Evolutionary conservation across 2,888 invertebrate genomes (phyloP).

Genomic region (Aquatica leii): DNA sequence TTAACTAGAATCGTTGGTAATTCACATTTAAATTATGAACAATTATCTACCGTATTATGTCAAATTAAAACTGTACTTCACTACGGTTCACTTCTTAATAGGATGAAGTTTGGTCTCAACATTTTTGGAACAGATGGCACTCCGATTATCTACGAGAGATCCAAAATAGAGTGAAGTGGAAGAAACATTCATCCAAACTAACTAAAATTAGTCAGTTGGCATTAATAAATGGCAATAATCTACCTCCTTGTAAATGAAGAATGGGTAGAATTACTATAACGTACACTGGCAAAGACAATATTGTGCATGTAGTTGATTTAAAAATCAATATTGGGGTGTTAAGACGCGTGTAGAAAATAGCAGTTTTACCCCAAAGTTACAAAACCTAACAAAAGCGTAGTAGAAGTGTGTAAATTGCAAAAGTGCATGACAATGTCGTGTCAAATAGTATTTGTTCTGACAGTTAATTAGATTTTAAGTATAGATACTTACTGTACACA

Average conservation of each 20-base stretch:
- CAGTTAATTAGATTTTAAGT: no score
- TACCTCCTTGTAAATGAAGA: conserved; percentile 4
- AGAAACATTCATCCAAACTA: neutral
- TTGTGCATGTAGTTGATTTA: conserved; percentile 8
- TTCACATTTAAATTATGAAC: conserved; percentile 50
- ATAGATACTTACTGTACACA: no score
- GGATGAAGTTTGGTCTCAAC: conserved; percentile 41
- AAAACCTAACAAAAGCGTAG: neutral
- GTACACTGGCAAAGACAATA: conserved; percentile 16
- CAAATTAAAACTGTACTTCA: conserved; percentile 51
- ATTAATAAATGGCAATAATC: neutral
- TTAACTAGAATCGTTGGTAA: conserved; percentile 44
- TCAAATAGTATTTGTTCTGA: no score
- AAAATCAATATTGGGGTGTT: conserved; percentile 12
- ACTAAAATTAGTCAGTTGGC: neutral
- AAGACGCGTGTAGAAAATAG: no score
- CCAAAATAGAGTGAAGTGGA: conserved; percentile 41
- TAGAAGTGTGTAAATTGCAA: neutral
- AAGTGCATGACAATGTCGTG: no score
- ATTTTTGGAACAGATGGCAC: conserved; percentile 46
- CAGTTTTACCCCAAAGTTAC: no score
- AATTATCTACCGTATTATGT: conserved; percentile 40
- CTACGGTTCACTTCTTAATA: conserved; percentile 50
- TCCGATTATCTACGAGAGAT: conserved; percentile 46
- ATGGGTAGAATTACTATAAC: conserved; percentile 3